These are phyloP conservation scores for Danaus plexippus DNA, from an alignment of 1,140 invertebrate genomes.

Conservation along the genomic window DNA sequence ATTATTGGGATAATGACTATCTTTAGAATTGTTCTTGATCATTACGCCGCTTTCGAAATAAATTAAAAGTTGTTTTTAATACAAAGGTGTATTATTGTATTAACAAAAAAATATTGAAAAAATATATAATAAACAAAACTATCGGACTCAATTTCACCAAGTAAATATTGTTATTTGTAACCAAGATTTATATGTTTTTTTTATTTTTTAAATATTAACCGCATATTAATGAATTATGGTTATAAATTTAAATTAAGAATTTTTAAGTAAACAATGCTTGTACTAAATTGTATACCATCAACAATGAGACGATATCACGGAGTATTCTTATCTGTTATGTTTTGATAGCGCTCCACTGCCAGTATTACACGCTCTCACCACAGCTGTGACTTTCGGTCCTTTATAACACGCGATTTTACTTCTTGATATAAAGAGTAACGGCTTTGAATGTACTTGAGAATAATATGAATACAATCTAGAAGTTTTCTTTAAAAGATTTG, in stretches of 20 bases:
- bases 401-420: conserved; percentile 13
- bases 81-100: neutral
- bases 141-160: too few species aligned
- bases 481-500: too few species aligned
- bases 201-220: too few species aligned
- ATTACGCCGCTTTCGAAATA: conserved; percentile 11
- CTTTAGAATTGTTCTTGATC: conserved; percentile 12
- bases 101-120: too few species aligned
- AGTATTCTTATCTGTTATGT: conserved; percentile 24
- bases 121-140: too few species aligned
- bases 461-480: too few species aligned
- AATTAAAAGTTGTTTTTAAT: conserved; percentile 3
- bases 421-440: too few species aligned
- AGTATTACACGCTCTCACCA: conserved; percentile 26
- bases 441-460: too few species aligned
- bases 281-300: conserved; percentile 11
- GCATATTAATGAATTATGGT: too few species aligned
- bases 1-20: conserved; percentile 19
- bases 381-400: conserved; percentile 20
- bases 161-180: too few species aligned
- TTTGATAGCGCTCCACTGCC: conserved; percentile 24
- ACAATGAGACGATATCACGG: conserved; percentile 19
- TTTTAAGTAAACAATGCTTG: conserved; percentile 9
- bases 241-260: too few species aligned
- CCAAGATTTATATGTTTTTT: too few species aligned